Evolutionary conservation across 2,113 vertebrate species (phyloP).

Genomic region (Crotalus helleri): DNA sequence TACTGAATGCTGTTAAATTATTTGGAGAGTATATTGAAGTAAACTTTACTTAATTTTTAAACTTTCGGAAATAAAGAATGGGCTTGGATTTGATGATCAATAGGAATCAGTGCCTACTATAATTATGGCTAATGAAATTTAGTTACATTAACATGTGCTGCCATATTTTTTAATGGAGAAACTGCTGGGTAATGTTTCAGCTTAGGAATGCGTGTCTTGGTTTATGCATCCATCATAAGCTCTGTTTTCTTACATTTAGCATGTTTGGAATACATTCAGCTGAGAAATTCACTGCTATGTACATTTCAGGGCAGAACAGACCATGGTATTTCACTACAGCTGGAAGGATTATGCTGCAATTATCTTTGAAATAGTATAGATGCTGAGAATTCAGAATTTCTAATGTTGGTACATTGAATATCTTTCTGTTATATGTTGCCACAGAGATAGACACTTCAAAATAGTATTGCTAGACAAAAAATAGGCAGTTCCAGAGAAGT

Average conservation of each 20-base stretch:
- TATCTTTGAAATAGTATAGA: not conserved
- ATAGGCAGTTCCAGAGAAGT: accelerated
- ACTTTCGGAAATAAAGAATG: not conserved
- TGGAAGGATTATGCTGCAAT: not conserved
- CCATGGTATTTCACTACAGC: not conserved
- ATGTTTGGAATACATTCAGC: not conserved
- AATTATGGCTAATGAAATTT: not conserved
- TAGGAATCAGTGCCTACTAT: not conserved
- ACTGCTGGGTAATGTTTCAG: not conserved
- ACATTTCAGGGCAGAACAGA: not conserved
- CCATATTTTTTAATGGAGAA: not conserved
- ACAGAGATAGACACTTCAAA: not conserved
- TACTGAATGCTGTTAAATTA: not conserved
- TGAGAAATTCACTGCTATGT: not conserved
- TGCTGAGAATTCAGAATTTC: not conserved
- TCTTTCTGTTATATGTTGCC: not conserved
- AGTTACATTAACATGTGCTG: not conserved
- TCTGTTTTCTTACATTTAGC: not conserved
- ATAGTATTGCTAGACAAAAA: no score
- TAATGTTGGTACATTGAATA: not conserved
- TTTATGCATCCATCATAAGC: not conserved
- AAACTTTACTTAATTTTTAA: not conserved
- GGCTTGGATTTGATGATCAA: not conserved
- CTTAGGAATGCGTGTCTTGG: not conserved
- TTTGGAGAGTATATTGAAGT: not conserved